Conservation (phyloP, 2,888 invertebrate genomes). For the Campaea margaritaria region DNA sequence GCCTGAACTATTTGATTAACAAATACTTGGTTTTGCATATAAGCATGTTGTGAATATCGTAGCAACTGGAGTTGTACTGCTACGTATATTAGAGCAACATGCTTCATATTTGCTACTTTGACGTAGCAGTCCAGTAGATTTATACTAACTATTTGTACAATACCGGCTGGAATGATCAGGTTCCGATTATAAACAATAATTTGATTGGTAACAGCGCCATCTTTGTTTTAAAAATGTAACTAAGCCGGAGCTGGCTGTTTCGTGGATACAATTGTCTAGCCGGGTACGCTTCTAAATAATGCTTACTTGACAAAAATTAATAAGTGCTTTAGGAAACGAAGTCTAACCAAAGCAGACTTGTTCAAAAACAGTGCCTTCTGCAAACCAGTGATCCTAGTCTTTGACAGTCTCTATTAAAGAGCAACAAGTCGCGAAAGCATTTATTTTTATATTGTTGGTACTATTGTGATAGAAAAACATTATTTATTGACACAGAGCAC, state of each 20-base stretch:
- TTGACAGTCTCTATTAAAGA: constrained; percentile 57
- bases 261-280: neutral
- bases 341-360: constrained; percentile 22
- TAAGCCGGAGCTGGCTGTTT: neutral
- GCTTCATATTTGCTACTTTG: neutral
- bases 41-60: constrained; percentile 27
- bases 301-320: constrained; percentile 12
- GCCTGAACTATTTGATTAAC: constrained; percentile 16
- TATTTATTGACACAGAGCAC: constrained; percentile 64
- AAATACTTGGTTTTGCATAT: constrained; percentile 14
- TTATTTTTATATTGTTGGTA: constrained; percentile 82
- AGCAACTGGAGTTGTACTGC: constrained; percentile 70
- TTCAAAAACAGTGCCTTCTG: constrained; percentile 73
- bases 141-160: neutral
- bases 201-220: neutral
- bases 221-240: neutral
- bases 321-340: constrained; percentile 22
- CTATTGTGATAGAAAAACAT: constrained; percentile 65
- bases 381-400: constrained; percentile 82
- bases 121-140: constrained; percentile 14
- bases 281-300: constrained; percentile 5
- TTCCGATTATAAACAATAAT: neutral
- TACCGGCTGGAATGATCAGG: neutral
- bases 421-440: constrained; percentile 81
- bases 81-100: constrained; percentile 42